Conservation (phyloP, 2,888 invertebrate species). For the Caenorhabditis sp. region DNA sequence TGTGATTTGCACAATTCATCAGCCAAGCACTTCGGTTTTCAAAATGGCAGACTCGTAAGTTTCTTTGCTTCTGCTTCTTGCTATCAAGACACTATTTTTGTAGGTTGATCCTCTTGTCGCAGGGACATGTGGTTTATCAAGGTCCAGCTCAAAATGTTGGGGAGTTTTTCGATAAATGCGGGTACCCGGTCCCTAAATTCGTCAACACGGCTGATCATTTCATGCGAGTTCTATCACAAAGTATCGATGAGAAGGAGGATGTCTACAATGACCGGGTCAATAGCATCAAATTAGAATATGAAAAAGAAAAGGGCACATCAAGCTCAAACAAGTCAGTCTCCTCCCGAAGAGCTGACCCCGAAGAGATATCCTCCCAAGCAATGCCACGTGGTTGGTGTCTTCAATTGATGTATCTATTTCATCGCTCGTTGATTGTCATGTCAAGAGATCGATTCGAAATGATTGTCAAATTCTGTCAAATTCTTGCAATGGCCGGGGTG, state of each 20-base stretch:
- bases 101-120: slow-evolving; percentile 50
- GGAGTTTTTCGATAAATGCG: slow-evolving; percentile 46
- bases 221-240: slow-evolving; percentile 51
- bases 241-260: slow-evolving; percentile 31
- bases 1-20: slow-evolving; percentile 89
- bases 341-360: no score
- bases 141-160: slow-evolving; percentile 47
- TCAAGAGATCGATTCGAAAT: slow-evolving; percentile 1
- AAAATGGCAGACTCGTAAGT: slow-evolving; percentile 82
- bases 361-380: no score
- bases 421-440: not conserved
- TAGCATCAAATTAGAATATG: not conserved
- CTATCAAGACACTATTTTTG: not conserved
- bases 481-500: slow-evolving; percentile 83
- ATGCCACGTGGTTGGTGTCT: not conserved
- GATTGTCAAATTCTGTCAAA: slow-evolving; percentile 26
- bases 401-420: not conserved
- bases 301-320: slow-evolving; percentile 5
- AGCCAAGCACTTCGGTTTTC: slow-evolving; percentile 88
- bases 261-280: slow-evolving; percentile 32
- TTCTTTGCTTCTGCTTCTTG: not conserved
- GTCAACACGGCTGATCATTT: slow-evolving; percentile 70
- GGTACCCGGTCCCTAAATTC: slow-evolving; percentile 59
- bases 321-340: not conserved
- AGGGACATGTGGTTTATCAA: slow-evolving; percentile 54